Base-by-base conservation (phyloP, 2,797 vertebrate genomes). In the Aplochiton taeniatus region DNA sequence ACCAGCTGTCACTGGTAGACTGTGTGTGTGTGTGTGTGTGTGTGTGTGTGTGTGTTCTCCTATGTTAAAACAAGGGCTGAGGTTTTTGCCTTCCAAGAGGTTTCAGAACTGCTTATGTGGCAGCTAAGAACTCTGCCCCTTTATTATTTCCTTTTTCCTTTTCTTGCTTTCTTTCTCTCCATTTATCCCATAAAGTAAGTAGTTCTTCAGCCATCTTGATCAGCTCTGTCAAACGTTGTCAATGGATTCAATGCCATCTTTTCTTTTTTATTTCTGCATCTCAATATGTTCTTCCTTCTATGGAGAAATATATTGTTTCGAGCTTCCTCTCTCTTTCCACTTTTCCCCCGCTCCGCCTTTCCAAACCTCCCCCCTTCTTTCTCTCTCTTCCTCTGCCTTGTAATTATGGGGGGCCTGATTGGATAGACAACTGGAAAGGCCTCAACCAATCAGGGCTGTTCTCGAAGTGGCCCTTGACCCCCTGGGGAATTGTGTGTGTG, bases 91-190 rank as follows among this genome's bases (percentile, higher is more conserved):
- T 64, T 64, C 60, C 16, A 0, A 66, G 20, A 59, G 61, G 61
- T 63, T 72, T 73, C 62, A 77, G 70, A 86, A 86, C 67, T 83
- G 86, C 87, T 78, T 79, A 90, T 88, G 88, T 85, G 84, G 89
- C 87, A 78, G 61, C 74, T 74, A 56, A 0, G 62, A 65, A 1
- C 70, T 66, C 31, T 20, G 9, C 48, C 12, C 75, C 66, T 51
- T 81, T 69, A 69, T 82, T 79, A 78, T 14, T 66, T 44, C 66
- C 62, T 45, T 41, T 52, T 10, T 18, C 43, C 49, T 9, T 68
- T 55, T 18, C 49, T 74, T 51, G 12, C 12, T 55, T 18, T 14
- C 4, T 58, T n/a, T 46, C 45, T 49, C 4, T 60, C 71, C 63
- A 49, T 45, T 58, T 8, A 44, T 43, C 1, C 47, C 59, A 19